Conservation (phyloP, 2,888 invertebrate species). For the Entomobrya multifasciata region DNA sequence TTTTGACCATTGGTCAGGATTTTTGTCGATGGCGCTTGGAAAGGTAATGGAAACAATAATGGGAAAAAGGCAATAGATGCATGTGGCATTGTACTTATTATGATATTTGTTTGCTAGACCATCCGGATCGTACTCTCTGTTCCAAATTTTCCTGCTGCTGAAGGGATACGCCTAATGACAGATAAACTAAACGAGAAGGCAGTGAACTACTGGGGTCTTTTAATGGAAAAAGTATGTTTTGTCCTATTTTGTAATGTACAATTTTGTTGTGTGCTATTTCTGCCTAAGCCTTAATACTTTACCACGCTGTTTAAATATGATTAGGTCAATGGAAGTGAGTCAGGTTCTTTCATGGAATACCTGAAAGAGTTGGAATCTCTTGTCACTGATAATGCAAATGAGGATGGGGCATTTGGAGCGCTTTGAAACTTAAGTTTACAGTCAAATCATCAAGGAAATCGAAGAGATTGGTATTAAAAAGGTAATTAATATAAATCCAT, state of each 20-base stretch:
- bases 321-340: background rate
- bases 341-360: background rate
- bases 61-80: too few species aligned
- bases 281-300: background rate
- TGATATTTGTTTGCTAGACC: too few species aligned
- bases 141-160: slow-evolving; percentile 70
- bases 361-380: background rate
- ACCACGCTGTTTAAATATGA: background rate
- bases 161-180: slow-evolving; percentile 45
- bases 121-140: too few species aligned
- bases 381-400: background rate
- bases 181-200: slow-evolving; percentile 43
- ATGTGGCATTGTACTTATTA: too few species aligned
- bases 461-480: slow-evolving; percentile 72
- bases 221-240: slow-evolving; percentile 53
- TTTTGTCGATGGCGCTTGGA: too few species aligned
- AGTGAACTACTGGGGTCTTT: background rate
- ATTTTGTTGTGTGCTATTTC: background rate
- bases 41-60: too few species aligned
- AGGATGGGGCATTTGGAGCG: background rate
- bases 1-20: too few species aligned
- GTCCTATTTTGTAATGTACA: background rate
- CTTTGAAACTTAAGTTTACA: background rate
- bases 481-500: background rate
- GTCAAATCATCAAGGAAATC: slow-evolving; percentile 63